These are phyloP conservation scores for Coracias cyanogaster DNA, from an alignment of 2,797 vertebrate species.

Conservation along the genomic window DNA sequence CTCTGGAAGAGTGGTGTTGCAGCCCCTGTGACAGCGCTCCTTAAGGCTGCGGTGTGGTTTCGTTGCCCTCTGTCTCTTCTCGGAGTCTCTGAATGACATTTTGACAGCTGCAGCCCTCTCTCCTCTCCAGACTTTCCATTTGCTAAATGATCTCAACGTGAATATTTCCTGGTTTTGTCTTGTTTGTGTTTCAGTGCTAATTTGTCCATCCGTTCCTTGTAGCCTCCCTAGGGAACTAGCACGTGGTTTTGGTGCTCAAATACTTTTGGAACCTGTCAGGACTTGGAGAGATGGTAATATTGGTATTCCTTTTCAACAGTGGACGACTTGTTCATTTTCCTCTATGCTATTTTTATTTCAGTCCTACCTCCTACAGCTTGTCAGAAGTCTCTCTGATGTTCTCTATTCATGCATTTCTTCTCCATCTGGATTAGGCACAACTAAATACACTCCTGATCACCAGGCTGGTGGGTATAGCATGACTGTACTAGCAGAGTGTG, in stretches of 20 bases:
- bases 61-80: not conserved
- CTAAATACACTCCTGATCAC: not conserved
- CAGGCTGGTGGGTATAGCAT: not conserved
- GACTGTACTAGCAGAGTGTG: not conserved
- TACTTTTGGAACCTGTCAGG: not conserved
- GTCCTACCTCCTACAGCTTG: not conserved
- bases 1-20: not conserved
- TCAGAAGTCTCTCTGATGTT: not conserved
- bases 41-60: not conserved
- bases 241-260: rapidly evolving
- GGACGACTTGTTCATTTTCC: not conserved
- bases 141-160: not conserved
- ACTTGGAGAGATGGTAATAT: not conserved
- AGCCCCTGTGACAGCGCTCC: not conserved
- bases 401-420: not conserved
- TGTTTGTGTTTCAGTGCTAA: not conserved
- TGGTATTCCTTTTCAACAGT: not conserved
- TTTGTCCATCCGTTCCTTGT: not conserved
- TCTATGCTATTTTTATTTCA: not conserved
- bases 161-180: not conserved
- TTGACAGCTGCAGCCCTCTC: not conserved
- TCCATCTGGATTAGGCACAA: not conserved
- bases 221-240: not conserved
- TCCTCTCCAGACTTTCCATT: not conserved
- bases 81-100: not conserved